These are phyloP conservation scores for Ischnus inquisitorius DNA, from an alignment of 2,888 invertebrate species.

Conservation along the genomic window DNA sequence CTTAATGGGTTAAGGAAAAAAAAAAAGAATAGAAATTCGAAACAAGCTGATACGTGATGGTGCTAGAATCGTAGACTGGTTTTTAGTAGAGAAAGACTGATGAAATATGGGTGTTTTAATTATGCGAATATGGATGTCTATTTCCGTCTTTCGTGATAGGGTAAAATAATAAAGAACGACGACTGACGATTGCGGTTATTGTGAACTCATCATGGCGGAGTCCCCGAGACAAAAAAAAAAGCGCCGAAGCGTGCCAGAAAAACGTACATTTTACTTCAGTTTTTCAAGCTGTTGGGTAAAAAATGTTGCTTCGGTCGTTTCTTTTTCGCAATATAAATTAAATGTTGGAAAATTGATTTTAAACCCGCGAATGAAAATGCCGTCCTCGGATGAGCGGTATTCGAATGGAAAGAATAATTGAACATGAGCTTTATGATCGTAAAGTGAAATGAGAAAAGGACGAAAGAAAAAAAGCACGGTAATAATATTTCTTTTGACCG, in stretches of 20 bases:
- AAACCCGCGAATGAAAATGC: neutral
- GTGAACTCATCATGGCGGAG: conserved; percentile 59
- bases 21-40: conserved; percentile 16
- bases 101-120: conserved; percentile 50
- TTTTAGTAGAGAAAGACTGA: conserved; percentile 71
- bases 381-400: conserved; percentile 4
- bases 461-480: conserved; percentile 20
- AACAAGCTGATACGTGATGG: conserved; percentile 71
- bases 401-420: conserved; percentile 65
- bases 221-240: conserved; percentile 34
- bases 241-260: neutral
- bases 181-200: conserved; percentile 52
- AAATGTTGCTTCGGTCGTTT: neutral
- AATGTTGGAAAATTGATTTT: neutral
- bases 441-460: conserved; percentile 60
- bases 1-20: conserved; percentile 31
- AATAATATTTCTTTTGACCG: conserved; percentile 29
- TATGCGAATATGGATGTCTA: conserved; percentile 25
- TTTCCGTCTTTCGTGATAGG: conserved; percentile 32
- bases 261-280: neutral
- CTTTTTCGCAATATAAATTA: neutral
- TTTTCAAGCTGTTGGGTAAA: neutral
- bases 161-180: conserved; percentile 19
- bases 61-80: conserved; percentile 80
- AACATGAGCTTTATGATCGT: conserved; percentile 61